A percentile compares a stretch with the other conserved stretches of the same genome.
Evolutionary conservation across 37 sponge, comb jelly and placozoan species (phyloP).

Genomic region (Cliona cf. orientalis): DNA sequence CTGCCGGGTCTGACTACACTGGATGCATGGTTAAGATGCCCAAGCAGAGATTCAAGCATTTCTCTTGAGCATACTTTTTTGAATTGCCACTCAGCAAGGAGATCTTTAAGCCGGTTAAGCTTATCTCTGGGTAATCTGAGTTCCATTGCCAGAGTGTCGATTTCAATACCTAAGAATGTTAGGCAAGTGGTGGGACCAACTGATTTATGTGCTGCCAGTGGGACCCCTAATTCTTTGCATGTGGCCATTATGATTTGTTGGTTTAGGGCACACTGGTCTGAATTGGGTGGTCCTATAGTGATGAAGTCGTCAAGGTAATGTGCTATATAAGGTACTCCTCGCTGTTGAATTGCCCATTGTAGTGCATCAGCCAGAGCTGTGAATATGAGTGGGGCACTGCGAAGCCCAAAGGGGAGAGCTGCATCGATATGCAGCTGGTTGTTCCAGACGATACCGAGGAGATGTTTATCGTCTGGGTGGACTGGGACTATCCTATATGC

Average conservation of each 20-base stretch:
- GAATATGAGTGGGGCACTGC: conserved; percentile 29
- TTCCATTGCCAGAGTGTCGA: not conserved
- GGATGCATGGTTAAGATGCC: conserved; percentile 4
- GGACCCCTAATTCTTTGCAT: conserved; percentile 15
- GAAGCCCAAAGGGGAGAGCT: conserved; percentile 33
- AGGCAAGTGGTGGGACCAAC: conserved; percentile 16
- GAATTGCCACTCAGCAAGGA: not conserved
- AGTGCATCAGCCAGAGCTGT: conserved; percentile 40
- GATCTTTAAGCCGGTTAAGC: too few relatives aligned
- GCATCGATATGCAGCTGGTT: not conserved
- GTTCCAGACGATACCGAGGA: conserved; percentile 27
- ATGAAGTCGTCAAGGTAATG: conserved; percentile 52
- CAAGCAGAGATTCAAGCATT: not conserved
- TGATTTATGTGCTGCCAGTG: conserved; percentile 1
- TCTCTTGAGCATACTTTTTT: conserved; percentile 9
- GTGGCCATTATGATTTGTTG: not conserved
- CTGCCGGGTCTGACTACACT: conserved; percentile 12
- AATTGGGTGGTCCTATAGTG: conserved; percentile 8
- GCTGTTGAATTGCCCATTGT: conserved; percentile 15
- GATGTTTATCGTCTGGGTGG: conserved; percentile 34
- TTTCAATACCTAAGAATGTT: conserved; percentile 10
- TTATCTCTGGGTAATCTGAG: conserved; percentile 1
- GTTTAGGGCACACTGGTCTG: not conserved
- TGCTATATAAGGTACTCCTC: not conserved
- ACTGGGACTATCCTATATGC: conserved; percentile 29